Evolutionary conservation across 2,888 invertebrate genomes (phyloP).

Genomic region (Amorpha juglandis): DNA sequence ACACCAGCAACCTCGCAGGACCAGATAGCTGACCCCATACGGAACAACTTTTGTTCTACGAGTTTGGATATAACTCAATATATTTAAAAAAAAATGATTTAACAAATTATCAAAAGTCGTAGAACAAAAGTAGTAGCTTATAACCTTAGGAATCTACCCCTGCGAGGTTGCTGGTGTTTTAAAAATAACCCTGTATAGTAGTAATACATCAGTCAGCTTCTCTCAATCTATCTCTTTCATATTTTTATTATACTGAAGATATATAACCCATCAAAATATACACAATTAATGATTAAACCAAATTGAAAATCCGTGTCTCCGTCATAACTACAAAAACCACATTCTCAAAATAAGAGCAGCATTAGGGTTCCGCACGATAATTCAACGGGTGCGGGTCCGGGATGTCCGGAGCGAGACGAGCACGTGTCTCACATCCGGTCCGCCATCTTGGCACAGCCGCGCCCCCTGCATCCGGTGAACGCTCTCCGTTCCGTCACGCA

Average conservation of each 20-base stretch:
- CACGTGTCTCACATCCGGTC: constrained; percentile 81
- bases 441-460: constrained; percentile 78
- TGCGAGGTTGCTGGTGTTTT: too few species aligned
- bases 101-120: too few species aligned
- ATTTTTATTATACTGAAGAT: background rate
- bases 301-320: constrained; percentile 46
- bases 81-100: too few species aligned
- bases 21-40: too few species aligned
- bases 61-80: too few species aligned
- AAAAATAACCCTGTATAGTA: too few species aligned
- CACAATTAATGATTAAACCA: constrained; percentile 22
- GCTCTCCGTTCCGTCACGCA: constrained; percentile 67
- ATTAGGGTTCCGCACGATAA: constrained; percentile 53
- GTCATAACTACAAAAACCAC: constrained; percentile 7
- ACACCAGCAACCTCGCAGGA: too few species aligned
- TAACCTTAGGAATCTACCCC: too few species aligned
- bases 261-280: background rate
- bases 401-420: constrained; percentile 78
- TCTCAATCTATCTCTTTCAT: too few species aligned
- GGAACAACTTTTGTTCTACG: too few species aligned
- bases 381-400: constrained; percentile 74
- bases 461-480: constrained; percentile 64
- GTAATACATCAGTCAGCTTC: too few species aligned
- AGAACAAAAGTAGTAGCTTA: too few species aligned
- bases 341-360: background rate